Evolutionary conservation across 2,888 invertebrate genomes (phyloP).

Genomic region (Calephelis perditalis): DNA sequence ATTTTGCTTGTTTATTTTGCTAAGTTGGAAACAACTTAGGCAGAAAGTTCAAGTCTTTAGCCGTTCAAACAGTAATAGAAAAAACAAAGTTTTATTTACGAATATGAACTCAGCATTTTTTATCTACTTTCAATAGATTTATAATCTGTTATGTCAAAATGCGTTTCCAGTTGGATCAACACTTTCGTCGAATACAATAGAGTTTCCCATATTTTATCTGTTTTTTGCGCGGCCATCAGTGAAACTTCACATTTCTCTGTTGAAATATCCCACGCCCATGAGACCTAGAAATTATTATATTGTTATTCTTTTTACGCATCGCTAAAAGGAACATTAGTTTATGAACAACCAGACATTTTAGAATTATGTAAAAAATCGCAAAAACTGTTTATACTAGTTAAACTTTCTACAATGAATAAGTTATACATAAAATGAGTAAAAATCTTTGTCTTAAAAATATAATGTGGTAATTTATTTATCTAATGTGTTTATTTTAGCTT

Average conservation of each 20-base stretch:
- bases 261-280: slow-evolving; percentile 46
- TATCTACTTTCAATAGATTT: slow-evolving; percentile 12
- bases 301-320: slow-evolving; percentile 30
- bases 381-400: too few relatives aligned
- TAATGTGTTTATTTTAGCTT: too few relatives aligned
- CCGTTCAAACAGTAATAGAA: too few relatives aligned
- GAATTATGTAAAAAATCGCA: too few relatives aligned
- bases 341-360: slow-evolving; percentile 1
- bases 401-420: too few relatives aligned
- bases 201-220: slow-evolving; percentile 50
- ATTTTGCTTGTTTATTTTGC: too few relatives aligned
- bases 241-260: slow-evolving; percentile 56
- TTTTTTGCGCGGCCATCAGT: slow-evolving; percentile 50
- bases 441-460: too few relatives aligned
- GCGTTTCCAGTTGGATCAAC: slow-evolving; percentile 25
- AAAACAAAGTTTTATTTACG: too few relatives aligned
- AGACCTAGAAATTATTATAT: slow-evolving; percentile 54
- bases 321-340: slow-evolving; percentile 15
- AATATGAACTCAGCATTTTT: slow-evolving; percentile 1
- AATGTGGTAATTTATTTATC: too few relatives aligned
- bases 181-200: slow-evolving; percentile 52
- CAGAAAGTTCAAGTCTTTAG: too few relatives aligned
- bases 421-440: too few relatives aligned
- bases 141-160: slow-evolving; percentile 24
- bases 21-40: too few relatives aligned